Conservation (phyloP, 2,888 invertebrate genomes). For the Cryptosula pallasiana region DNA sequence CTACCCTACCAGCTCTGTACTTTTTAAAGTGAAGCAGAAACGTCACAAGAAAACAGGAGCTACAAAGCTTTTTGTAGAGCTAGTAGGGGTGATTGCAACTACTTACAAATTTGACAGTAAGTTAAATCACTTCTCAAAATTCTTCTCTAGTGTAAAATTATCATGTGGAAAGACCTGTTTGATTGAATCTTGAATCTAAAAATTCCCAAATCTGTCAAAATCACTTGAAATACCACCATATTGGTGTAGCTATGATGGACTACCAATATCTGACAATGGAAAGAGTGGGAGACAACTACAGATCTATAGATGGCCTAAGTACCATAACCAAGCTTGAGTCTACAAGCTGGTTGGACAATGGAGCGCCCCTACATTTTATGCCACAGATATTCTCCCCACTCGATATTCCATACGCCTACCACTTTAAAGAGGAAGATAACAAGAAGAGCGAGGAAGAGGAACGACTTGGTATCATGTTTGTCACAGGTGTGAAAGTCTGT, state of each 20-base stretch:
- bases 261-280: slow-evolving; percentile 82
- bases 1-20: slow-evolving; percentile 63
- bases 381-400: slow-evolving; percentile 74
- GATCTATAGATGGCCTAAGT: slow-evolving; percentile 35
- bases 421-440: slow-evolving; percentile 37
- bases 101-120: slow-evolving; percentile 53
- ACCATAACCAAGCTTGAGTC: slow-evolving; percentile 32
- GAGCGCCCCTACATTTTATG: slow-evolving; percentile 64
- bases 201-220: no score
- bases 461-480: slow-evolving; percentile 36
- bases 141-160: no score
- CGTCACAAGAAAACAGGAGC: slow-evolving; percentile 55
- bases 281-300: slow-evolving; percentile 35
- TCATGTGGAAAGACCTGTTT: no score
- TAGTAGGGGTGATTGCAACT: slow-evolving; percentile 51
- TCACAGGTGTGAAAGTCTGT: no score
- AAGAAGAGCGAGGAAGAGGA: slow-evolving; percentile 32
- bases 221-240: no score
- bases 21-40: slow-evolving; percentile 65
- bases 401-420: slow-evolving; percentile 59
- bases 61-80: slow-evolving; percentile 31
- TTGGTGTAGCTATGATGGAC: slow-evolving; percentile 70
- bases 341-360: slow-evolving; percentile 59
- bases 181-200: no score
- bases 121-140: slow-evolving; percentile 25